Conservation (phyloP, 2,113 vertebrate genomes). For the Eudyptes chrysolophus region DNA sequence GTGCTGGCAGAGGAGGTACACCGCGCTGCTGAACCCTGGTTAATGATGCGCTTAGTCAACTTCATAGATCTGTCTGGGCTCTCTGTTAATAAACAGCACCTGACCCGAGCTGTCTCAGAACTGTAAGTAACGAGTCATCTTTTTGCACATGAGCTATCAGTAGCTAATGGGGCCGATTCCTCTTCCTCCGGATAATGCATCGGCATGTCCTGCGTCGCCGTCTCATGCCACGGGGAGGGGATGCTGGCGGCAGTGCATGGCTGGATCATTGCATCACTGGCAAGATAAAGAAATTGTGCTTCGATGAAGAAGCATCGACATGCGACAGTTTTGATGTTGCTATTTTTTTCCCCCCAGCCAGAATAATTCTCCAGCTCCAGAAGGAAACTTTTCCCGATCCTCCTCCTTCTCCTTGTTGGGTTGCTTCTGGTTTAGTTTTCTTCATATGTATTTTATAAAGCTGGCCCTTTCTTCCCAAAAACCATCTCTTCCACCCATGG, state of each 20-base stretch:
- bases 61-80: not conserved
- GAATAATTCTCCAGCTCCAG: not conserved
- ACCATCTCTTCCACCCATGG: not conserved
- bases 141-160: not conserved
- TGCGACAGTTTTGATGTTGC: not conserved
- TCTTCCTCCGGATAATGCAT: not conserved
- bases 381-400: not conserved
- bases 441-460: not conserved
- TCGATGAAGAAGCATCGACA: not conserved
- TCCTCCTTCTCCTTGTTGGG: not conserved
- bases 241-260: not conserved
- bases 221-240: not conserved
- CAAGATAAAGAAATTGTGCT: not conserved
- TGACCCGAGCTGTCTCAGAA: not conserved
- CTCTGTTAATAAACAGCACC: not conserved
- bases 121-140: not conserved
- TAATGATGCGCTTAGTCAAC: not conserved
- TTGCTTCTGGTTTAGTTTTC: not conserved
- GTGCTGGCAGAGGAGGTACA: not conserved
- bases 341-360: not conserved
- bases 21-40: rapidly evolving
- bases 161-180: not conserved
- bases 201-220: rapidly evolving
- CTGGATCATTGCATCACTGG: not conserved
- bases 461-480: not conserved